These are phyloP conservation scores for Dasyurus viverrinus DNA, from an alignment of 2,113 vertebrate species.

Conservation along the genomic window DNA sequence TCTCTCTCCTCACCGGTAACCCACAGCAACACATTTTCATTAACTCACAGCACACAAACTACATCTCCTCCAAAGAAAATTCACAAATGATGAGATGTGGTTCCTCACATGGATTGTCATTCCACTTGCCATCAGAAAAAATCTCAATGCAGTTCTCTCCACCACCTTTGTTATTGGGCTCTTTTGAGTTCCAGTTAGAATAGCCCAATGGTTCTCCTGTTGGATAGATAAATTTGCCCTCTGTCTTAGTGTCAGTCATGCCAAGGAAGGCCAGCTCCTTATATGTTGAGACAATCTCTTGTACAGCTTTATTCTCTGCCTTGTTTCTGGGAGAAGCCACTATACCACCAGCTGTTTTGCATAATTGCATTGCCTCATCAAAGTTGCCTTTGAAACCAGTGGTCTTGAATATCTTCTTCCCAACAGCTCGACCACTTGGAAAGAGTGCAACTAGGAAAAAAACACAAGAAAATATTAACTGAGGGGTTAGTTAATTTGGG, in stretches of 20 bases:
- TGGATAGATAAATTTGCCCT: constrained; percentile 75
- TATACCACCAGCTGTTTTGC: constrained; percentile 65
- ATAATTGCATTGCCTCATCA: constrained; percentile 45
- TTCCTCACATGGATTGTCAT: constrained; percentile 65
- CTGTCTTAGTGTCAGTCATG: constrained; percentile 61
- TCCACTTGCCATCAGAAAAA: constrained; percentile 74
- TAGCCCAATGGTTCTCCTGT: constrained; percentile 66
- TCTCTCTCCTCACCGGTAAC: not conserved
- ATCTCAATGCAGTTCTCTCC: constrained; percentile 78
- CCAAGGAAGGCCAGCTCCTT: constrained; percentile 71
- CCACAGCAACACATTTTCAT: not conserved
- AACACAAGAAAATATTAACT: not conserved
- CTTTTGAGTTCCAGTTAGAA: constrained; percentile 69
- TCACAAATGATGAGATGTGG: constrained; percentile 74
- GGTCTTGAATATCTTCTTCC: constrained; percentile 76
- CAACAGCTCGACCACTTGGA: constrained; percentile 56
- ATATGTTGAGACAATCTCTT: constrained; percentile 38
- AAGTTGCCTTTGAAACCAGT: constrained; percentile 51
- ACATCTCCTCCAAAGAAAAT: constrained; percentile 54
- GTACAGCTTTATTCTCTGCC: constrained; percentile 69
- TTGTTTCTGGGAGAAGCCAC: constrained; percentile 70
- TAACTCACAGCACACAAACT: not conserved
- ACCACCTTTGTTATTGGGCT: constrained; percentile 64
- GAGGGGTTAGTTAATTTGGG: not conserved
- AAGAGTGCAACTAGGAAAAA: constrained; percentile 65